Evolutionary conservation across 2,888 invertebrate genomes (phyloP).

Genomic region (Stenchaetothrips biformis): DNA sequence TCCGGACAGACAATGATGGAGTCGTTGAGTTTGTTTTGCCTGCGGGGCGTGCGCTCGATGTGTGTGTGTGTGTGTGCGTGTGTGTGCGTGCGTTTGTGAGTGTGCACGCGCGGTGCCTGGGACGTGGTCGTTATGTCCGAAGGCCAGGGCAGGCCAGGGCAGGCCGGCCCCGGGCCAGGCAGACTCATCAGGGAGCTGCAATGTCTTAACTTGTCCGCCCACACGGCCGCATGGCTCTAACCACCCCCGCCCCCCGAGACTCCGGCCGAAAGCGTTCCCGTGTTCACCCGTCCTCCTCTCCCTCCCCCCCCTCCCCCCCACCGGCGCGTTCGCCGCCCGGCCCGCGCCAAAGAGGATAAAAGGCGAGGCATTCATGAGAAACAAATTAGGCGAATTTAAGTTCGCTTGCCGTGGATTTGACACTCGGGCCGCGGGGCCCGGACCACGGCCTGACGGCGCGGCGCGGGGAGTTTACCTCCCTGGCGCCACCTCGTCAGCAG

Average conservation of each 20-base stretch:
- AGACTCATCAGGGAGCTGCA: slow-evolving; percentile 1
- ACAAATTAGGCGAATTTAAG: too few species aligned
- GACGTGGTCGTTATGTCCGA: neutral
- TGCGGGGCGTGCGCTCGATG: neutral
- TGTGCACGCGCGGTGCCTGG: neutral
- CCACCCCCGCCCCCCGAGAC: neutral
- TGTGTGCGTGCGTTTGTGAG: neutral
- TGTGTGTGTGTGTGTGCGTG: neutral
- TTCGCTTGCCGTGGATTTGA: too few species aligned
- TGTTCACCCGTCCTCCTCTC: neutral
- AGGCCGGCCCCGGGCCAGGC: neutral
- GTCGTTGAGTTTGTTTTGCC: neutral
- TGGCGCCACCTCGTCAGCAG: too few species aligned
- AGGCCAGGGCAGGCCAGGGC: too few species aligned
- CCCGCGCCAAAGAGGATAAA: neutral
- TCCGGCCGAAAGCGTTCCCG: neutral
- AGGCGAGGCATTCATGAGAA: too few species aligned
- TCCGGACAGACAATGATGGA: neutral
- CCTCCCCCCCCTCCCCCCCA: neutral
- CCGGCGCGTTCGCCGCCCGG: neutral
- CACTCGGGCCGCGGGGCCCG: too few species aligned
- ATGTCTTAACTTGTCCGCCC: slow-evolving; percentile 14
- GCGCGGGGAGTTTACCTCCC: too few species aligned
- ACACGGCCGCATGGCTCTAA: neutral
- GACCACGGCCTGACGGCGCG: too few species aligned